phyloP scores from a whole-genome alignment of 2,888 invertebrate genomes.

The Parapristionchus giblindavisi region DNA sequence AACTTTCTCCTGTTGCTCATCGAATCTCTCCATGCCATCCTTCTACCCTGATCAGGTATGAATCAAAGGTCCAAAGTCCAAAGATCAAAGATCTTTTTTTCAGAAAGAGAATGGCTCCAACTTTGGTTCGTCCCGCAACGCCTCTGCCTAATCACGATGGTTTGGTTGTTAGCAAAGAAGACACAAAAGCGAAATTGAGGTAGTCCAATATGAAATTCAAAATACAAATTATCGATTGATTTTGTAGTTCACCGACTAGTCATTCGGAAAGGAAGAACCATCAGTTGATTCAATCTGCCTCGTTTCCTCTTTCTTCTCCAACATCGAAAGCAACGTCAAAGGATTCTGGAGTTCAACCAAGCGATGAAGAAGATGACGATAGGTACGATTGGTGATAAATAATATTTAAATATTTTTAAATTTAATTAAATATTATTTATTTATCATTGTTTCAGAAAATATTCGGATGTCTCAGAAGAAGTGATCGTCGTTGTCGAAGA shows the following conservation, averaged over 20 bases:
- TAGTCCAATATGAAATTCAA: slow-evolving; percentile 2
- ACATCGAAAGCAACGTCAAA: slow-evolving; percentile 30
- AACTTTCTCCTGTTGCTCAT: neutral
- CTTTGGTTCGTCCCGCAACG: slow-evolving; percentile 14
- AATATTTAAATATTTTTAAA: too few relatives aligned
- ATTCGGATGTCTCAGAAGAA: slow-evolving; percentile 6
- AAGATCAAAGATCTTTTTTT: neutral
- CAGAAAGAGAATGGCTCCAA: slow-evolving; percentile 21
- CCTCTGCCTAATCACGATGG: slow-evolving; percentile 21
- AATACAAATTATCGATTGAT: neutral
- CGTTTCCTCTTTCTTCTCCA: slow-evolving; percentile 22
- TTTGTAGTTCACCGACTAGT: neutral
- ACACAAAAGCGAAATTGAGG: neutral
- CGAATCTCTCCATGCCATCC: slow-evolving; percentile 13
- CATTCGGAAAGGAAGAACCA: neutral
- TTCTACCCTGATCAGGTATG: slow-evolving; percentile 13
- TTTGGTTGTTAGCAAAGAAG: neutral
- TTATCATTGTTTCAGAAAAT: neutral
- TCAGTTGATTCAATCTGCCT: slow-evolving; percentile 12
- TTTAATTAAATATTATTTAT: too few relatives aligned
- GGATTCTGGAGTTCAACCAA: slow-evolving; percentile 33
- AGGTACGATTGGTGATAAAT: too few relatives aligned
- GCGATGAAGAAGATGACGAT: slow-evolving; percentile 27
- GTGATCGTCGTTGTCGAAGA: slow-evolving; percentile 20
- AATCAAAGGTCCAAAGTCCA: neutral